Evolutionary conservation across 2,797 vertebrate genomes (phyloP), one percentile per base, ranked within the genome.

Genomic region (Acrossocheilus fasciatus): DNA sequence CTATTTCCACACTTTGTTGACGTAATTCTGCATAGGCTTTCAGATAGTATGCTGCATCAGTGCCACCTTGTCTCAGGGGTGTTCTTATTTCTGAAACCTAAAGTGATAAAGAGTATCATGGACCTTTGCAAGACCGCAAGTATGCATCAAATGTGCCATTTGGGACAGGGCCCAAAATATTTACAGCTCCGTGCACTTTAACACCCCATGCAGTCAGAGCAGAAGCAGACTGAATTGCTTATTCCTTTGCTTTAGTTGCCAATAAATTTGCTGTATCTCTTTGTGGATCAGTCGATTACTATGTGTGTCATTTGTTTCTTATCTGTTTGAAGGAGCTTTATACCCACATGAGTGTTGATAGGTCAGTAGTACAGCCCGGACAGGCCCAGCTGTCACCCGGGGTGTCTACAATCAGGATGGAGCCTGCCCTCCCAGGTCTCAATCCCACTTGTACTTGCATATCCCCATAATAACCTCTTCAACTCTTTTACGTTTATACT

Each of bases 381-480:
- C 97, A 96, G 74, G 96, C 96, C 84, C 97, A 97, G 91, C 96
- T 97, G 78, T 98, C 97, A 89, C 96, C 96, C 43, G 97, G 96
- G 89, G 94, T 97, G 92, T 97, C 96, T 87, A 97, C 96, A 77
- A 96, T 98, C 91, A 95, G 95, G 77, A 94, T 98, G 85, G 94
- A 96, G 86, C 94, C 94, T 82, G 94, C 94, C 57, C 96, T 95
- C 91, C 96, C 95, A 96, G 97, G 97, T 98, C 96, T 92, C 90
- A 79, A 90, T 87, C 91, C 89, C 77, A 86, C 83, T 91, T 78
- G 74, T 82, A 57, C 36, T 59, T 82, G n/a, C 68, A 75, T 41
- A 52, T 68, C 14, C 73, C 45, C 62, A 30, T 66, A 41, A 41
- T 43, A 43, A 43, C 8, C 41, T 43, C 41, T 43, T 84, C 34